Conservation (phyloP, 2,888 invertebrate genomes). For the Pristionchus arcanus region DNA sequence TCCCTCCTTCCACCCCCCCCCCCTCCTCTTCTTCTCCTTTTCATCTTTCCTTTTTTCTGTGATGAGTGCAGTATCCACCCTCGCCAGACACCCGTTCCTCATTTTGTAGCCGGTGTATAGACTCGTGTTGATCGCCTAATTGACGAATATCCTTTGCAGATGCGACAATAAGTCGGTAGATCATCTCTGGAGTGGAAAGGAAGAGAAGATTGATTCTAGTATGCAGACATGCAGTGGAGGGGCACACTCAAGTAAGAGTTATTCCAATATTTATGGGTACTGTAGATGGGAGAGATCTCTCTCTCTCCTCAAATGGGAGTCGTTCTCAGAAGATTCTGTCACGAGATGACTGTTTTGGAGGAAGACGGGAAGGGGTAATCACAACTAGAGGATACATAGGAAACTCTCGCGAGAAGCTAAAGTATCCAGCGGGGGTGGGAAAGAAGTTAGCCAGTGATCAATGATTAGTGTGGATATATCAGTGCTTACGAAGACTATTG, state of each 20-base stretch:
- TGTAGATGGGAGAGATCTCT: constrained; percentile 23
- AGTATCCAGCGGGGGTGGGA: not conserved
- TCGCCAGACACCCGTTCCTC: not conserved
- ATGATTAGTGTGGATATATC: not conserved
- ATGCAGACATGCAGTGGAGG: constrained; percentile 45
- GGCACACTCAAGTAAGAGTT: not conserved
- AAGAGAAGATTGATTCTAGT: not conserved
- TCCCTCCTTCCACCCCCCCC: not conserved
- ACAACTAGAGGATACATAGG: not conserved
- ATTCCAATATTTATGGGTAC: not conserved
- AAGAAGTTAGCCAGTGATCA: not conserved
- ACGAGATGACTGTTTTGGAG: constrained; percentile 29
- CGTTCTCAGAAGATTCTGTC: not conserved
- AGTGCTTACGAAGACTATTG: not conserved
- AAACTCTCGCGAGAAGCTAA: not conserved
- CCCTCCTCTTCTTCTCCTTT: constrained; percentile 4
- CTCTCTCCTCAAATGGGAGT: not conserved
- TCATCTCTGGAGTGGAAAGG: not conserved
- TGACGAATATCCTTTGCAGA: not conserved
- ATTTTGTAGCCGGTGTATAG: not conserved
- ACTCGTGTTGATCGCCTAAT: not conserved
- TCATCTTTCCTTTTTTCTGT: constrained; percentile 13
- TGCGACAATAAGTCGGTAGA: constrained; percentile 9
- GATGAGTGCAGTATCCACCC: constrained; percentile 6
- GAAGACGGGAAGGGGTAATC: not conserved